Evolutionary conservation across 2,888 invertebrate genomes (phyloP).

Genomic region (Tyria jacobaeae): DNA sequence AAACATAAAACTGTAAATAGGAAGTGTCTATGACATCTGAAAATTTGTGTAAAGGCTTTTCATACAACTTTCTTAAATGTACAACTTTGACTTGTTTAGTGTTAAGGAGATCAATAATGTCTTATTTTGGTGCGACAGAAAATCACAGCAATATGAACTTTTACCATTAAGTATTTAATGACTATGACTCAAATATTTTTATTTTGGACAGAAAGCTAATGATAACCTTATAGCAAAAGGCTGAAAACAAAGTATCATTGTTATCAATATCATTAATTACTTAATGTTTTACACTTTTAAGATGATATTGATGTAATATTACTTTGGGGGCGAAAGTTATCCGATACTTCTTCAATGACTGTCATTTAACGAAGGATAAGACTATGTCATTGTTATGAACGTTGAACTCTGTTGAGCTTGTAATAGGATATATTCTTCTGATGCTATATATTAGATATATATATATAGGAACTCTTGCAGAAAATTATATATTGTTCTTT

Average conservation of each 20-base stretch:
- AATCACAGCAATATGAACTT: not conserved
- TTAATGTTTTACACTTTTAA: not conserved
- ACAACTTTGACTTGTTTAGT: not conserved
- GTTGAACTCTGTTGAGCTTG: slow-evolving; percentile 14
- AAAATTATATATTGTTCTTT: too few species aligned
- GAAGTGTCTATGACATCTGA: too few species aligned
- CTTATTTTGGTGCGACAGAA: not conserved
- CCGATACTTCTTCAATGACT: not conserved
- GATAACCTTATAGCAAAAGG: too few species aligned
- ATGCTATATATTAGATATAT: too few species aligned
- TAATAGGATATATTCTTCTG: slow-evolving; percentile 26
- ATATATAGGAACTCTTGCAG: too few species aligned
- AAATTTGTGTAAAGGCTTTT: too few species aligned
- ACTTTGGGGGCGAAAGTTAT: not conserved
- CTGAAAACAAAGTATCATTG: too few species aligned
- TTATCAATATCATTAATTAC: not conserved
- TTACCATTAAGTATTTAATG: not conserved
- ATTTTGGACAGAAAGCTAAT: too few species aligned
- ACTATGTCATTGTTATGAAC: slow-evolving; percentile 8
- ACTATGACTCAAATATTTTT: too few species aligned
- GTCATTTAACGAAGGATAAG: not conserved
- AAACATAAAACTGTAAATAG: too few species aligned
- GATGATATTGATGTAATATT: not conserved
- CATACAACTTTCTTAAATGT: too few species aligned
- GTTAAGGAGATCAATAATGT: not conserved